Evolutionary conservation across 2,888 invertebrate species (phyloP).

Genomic region (Callimorpha dominula): DNA sequence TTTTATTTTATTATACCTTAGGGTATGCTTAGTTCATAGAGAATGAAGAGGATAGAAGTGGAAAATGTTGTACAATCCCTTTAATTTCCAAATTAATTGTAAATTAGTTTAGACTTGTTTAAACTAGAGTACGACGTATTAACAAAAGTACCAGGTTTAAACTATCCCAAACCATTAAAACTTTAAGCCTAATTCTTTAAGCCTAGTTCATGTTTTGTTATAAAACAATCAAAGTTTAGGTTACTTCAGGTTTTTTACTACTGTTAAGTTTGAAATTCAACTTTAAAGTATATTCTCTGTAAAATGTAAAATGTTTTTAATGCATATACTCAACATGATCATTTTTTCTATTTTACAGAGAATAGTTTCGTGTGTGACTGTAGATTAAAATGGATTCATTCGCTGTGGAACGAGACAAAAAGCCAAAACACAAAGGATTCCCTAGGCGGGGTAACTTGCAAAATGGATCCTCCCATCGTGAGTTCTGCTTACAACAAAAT

Average conservation of each 20-base stretch:
- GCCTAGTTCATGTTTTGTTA: background rate
- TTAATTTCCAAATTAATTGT: conserved; percentile 53
- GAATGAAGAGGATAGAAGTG: conserved; percentile 56
- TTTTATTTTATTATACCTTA: conserved; percentile 77
- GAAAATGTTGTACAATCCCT: conserved; percentile 60
- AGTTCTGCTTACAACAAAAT: conserved; percentile 83
- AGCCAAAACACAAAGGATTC: conserved; percentile 89
- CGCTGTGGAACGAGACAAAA: conserved; percentile 91
- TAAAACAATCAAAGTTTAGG: background rate
- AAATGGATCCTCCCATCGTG: conserved; percentile 86
- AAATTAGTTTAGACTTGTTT: conserved; percentile 40
- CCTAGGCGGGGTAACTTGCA: conserved; percentile 91
- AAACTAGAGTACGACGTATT: conserved; percentile 1
- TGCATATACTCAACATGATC: conserved; percentile 2
- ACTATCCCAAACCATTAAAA: background rate
- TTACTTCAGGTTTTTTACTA: background rate
- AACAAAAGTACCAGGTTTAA: background rate
- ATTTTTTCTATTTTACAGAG: conserved; percentile 86
- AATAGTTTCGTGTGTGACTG: conserved; percentile 95
- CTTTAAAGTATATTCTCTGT: no score
- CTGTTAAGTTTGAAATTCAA: background rate
- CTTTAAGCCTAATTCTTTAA: background rate
- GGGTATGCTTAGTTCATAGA: conserved; percentile 68
- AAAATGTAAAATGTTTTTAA: background rate
- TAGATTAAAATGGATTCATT: conserved; percentile 93